These are phyloP conservation scores for Oncorhynchus clarkii DNA, from an alignment of 2,113 vertebrate species.

Conservation along the genomic window DNA sequence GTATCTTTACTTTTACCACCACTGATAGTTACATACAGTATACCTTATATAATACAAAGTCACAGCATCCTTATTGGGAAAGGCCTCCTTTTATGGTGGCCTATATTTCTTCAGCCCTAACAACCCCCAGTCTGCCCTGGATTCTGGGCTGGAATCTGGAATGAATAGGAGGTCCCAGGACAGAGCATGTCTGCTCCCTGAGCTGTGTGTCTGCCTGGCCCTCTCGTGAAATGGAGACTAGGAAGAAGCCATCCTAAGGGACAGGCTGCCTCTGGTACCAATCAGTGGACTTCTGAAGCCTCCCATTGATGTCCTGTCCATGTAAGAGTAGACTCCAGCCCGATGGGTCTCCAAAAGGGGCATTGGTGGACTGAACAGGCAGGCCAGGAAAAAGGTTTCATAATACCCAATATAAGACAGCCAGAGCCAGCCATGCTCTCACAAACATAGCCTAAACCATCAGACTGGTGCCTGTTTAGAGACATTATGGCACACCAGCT, in stretches of 20 bases:
- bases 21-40: not conserved
- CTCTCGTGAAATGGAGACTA: constrained; percentile 14
- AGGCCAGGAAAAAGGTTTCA: not conserved
- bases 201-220: constrained; percentile 13
- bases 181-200: not conserved
- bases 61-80: not conserved
- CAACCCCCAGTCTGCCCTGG: constrained; percentile 19
- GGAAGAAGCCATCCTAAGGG: constrained; percentile 16
- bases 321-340: not conserved
- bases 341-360: not conserved
- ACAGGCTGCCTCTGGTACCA: constrained; percentile 26
- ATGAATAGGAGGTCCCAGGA: constrained; percentile 1
- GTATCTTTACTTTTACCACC: no score
- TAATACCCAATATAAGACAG: not conserved
- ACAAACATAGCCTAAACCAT: not conserved
- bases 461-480: not conserved
- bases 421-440: not conserved
- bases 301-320: constrained; percentile 16
- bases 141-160: constrained; percentile 5
- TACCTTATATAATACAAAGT: constrained; percentile 12
- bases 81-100: constrained; percentile 8
- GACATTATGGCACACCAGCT: constrained; percentile 11
- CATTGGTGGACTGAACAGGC: constrained; percentile 7
- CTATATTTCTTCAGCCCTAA: constrained; percentile 31
- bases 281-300: constrained; percentile 17